A percentile compares a stretch with the other conserved stretches of the same genome.
Conservation (phyloP, 2,888 invertebrate species). For the Hydroisotoma schaefferi region DNA sequence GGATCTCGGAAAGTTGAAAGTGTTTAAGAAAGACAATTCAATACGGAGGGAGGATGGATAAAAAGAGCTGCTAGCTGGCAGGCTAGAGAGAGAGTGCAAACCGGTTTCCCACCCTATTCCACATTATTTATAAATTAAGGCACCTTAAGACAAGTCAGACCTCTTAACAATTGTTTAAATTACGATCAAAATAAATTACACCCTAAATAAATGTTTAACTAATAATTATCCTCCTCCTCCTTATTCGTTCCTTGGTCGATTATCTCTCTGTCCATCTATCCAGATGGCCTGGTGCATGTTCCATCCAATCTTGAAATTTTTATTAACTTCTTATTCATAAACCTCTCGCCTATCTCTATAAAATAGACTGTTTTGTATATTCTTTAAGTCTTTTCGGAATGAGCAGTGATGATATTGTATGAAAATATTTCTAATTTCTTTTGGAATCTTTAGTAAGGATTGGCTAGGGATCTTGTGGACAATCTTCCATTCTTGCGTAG, state of each 20-base stretch:
- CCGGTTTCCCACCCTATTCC: constrained; percentile 47
- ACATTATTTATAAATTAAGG: constrained; percentile 49
- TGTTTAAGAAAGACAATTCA: no score
- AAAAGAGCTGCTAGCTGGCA: no score
- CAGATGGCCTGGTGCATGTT: constrained; percentile 7
- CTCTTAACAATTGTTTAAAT: constrained; percentile 49
- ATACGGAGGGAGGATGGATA: constrained; percentile 4
- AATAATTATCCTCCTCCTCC: constrained; percentile 49
- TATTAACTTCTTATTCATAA: background rate
- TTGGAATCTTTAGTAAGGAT: no score
- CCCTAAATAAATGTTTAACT: constrained; percentile 50
- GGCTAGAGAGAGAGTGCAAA: no score
- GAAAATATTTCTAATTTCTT: no score
- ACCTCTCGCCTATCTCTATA: constrained; percentile 1
- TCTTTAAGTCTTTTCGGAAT: background rate
- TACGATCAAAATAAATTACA: constrained; percentile 50
- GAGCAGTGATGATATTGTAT: background rate
- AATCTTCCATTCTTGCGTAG: background rate
- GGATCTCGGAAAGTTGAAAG: no score
- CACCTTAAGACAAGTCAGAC: constrained; percentile 46
- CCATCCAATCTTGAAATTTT: constrained; percentile 4
- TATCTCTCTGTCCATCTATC: constrained; percentile 21
- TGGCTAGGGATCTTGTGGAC: background rate
- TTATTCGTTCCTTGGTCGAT: constrained; percentile 23
- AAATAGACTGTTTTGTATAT: constrained; percentile 2